These are phyloP conservation scores for Sitodiplosis mosellana DNA, from an alignment of 1,140 invertebrate species.

Conservation along the genomic window DNA sequence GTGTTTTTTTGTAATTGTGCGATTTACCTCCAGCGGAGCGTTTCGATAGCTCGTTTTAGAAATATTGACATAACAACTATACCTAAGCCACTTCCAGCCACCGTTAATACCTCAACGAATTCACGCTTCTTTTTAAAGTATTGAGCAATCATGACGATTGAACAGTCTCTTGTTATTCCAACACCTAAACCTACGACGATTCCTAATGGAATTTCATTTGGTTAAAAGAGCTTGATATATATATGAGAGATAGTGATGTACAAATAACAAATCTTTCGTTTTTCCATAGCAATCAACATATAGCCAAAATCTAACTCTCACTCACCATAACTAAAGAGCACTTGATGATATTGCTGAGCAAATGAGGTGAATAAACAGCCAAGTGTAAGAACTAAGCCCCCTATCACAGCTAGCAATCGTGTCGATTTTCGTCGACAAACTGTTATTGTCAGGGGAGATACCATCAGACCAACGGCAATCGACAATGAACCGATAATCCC, in stretches of 20 bases:
- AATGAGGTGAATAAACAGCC: conserved; percentile 78
- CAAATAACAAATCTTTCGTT: too few relatives aligned
- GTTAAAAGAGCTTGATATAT: too few relatives aligned
- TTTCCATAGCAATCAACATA: too few relatives aligned
- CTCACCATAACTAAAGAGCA: conserved; percentile 72
- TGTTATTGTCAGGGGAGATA: conserved; percentile 68
- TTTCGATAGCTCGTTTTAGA: conserved; percentile 47
- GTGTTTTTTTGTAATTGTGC: neutral
- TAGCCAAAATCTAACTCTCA: conserved; percentile 7
- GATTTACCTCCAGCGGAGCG: conserved; percentile 3
- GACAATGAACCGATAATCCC: conserved; percentile 70
- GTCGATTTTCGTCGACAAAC: conserved; percentile 73
- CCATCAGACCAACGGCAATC: conserved; percentile 56
- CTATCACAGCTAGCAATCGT: conserved; percentile 70
- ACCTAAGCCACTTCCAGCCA: conserved; percentile 67
- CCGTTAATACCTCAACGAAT: conserved; percentile 72
- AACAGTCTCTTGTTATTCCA: conserved; percentile 63
- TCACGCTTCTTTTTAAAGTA: conserved; percentile 74
- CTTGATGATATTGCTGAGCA: conserved; percentile 72
- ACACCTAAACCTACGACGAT: conserved; percentile 58
- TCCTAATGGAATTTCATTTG: too few relatives aligned
- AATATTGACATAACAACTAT: conserved; percentile 67
- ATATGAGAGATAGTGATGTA: neutral
- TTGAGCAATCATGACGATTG: conserved; percentile 76
- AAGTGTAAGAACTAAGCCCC: conserved; percentile 65